These are phyloP conservation scores for Spilosoma lubricipeda DNA, from an alignment of 2,888 invertebrate species.

Conservation along the genomic window DNA sequence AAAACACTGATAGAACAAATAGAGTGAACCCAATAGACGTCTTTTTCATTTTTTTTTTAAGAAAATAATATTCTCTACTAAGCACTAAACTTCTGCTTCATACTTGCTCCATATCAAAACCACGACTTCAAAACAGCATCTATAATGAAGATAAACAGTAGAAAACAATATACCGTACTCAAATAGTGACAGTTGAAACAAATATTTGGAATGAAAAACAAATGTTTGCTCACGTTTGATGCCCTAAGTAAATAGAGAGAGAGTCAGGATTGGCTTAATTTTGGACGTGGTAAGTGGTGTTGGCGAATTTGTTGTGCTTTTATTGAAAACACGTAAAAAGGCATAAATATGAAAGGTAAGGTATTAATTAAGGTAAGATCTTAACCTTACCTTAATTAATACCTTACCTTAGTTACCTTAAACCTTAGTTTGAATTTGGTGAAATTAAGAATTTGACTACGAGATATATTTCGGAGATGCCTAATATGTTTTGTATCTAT, in stretches of 20 bases:
- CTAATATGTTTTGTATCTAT: too few relatives aligned
- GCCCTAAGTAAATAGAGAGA: slow-evolving; percentile 49
- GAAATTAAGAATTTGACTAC: too few relatives aligned
- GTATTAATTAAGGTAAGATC: too few relatives aligned
- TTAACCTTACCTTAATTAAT: too few relatives aligned
- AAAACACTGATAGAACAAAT: too few relatives aligned
- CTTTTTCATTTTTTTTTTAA: too few relatives aligned
- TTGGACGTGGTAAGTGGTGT: slow-evolving; percentile 23
- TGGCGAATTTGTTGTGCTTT: slow-evolving; percentile 11
- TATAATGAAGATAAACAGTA: slow-evolving; percentile 47
- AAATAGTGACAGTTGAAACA: slow-evolving; percentile 51
- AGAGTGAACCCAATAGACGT: too few relatives aligned
- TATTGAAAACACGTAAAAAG: not conserved
- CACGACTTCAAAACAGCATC: slow-evolving; percentile 43
- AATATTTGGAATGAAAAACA: slow-evolving; percentile 61
- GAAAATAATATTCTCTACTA: not conserved
- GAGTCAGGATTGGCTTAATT: slow-evolving; percentile 42
- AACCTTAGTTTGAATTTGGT: too few relatives aligned
- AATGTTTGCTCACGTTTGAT: slow-evolving; percentile 58
- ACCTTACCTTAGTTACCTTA: too few relatives aligned
- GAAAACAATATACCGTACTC: slow-evolving; percentile 53
- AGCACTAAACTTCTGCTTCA: slow-evolving; percentile 10
- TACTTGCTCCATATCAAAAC: slow-evolving; percentile 11
- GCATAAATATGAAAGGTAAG: too few relatives aligned
- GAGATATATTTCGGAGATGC: too few relatives aligned